phyloP scores from a whole-genome alignment of 1,140 invertebrate genomes.

The Triops cancriformis region DNA sequence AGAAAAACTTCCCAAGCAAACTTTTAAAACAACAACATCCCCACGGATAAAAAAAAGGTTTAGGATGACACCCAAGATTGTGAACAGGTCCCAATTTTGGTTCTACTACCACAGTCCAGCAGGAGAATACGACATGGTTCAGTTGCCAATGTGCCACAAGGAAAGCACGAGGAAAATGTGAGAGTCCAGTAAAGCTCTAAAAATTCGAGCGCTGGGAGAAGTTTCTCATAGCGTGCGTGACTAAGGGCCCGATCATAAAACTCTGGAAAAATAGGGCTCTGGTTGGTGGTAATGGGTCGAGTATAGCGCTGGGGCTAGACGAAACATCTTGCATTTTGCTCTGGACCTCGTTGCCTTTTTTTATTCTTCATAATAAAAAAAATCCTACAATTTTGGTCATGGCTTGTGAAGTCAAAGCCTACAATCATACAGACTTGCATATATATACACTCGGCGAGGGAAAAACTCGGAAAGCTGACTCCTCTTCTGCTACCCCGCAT shows the following conservation, averaged over 20 bases:
- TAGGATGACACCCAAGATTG: no score
- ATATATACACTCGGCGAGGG: background rate
- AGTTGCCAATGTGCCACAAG: no score
- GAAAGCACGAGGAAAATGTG: no score
- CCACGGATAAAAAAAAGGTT: no score
- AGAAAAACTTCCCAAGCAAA: no score
- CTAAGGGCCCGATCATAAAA: background rate
- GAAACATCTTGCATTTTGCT: background rate
- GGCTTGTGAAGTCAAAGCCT: background rate
- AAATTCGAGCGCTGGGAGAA: background rate
- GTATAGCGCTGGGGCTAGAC: background rate
- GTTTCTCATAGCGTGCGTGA: conserved; percentile 2
- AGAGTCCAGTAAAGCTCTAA: background rate
- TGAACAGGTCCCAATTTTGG: no score
- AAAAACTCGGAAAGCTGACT: background rate
- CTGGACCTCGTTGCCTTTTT: background rate
- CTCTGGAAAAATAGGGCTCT: conserved; percentile 8
- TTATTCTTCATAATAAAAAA: background rate
- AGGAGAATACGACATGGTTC: no score
- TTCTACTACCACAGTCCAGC: no score
- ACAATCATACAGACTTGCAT: background rate
- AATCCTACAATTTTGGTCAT: background rate
- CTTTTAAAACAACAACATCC: no score
- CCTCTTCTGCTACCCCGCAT: background rate
- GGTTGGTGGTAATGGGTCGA: background rate